Evolutionary conservation across 2,888 invertebrate species (phyloP).

Genomic region (Scaptomyza parva): DNA sequence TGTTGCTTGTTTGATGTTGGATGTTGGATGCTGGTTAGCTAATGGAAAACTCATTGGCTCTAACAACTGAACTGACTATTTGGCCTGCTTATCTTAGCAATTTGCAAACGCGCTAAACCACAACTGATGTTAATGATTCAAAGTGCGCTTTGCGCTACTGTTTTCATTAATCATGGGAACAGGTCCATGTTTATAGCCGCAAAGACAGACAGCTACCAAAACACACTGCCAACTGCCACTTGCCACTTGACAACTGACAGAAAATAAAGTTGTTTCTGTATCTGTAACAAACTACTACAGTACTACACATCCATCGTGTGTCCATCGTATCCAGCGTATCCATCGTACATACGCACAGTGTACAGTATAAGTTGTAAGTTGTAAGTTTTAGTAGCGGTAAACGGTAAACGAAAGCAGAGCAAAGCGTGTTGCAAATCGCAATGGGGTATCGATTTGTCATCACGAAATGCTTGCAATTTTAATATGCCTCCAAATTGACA

Average conservation of each 20-base stretch:
- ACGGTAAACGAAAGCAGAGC: too few relatives aligned
- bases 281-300: background rate
- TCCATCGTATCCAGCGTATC: too few relatives aligned
- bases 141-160: slow-evolving; percentile 16
- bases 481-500: slow-evolving; percentile 4
- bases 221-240: background rate
- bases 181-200: slow-evolving; percentile 12
- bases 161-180: slow-evolving; percentile 5
- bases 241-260: slow-evolving; percentile 3
- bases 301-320: too few relatives aligned
- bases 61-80: background rate
- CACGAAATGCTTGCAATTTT: slow-evolving; percentile 1
- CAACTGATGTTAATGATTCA: slow-evolving; percentile 9
- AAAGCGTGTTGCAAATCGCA: background rate
- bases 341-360: too few relatives aligned
- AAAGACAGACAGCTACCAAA: background rate
- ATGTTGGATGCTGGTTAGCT: too few relatives aligned
- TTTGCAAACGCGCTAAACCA: slow-evolving; percentile 33
- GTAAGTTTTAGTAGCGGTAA: too few relatives aligned
- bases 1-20: too few relatives aligned
- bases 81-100: slow-evolving; percentile 15
- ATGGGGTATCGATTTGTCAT: slow-evolving; percentile 16
- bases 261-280: slow-evolving; percentile 15
- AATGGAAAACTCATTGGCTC: slow-evolving; percentile 30
- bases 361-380: too few relatives aligned